Evolutionary conservation across 2,888 invertebrate species (phyloP), one percentile per base, ranked within the genome.

Genomic region (Thyatira batis): DNA sequence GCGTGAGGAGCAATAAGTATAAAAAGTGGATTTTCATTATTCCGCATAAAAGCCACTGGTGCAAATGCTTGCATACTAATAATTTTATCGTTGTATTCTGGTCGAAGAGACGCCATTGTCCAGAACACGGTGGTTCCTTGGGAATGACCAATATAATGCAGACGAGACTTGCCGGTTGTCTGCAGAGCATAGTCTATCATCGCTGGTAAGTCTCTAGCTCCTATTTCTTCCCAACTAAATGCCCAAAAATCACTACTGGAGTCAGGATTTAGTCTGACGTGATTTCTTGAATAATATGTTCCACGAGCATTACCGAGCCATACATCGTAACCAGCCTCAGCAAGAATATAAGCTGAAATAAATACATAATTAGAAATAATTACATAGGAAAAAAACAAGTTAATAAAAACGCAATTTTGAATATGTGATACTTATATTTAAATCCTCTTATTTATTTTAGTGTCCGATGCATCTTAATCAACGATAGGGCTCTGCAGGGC

Each of bases 281-380:
- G 95, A 4, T 80, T 84, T 25, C 92, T 84, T 8, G 94, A 93
- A 74, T 94, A 95, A 20, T 87, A 90, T 67, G 94, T 96, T 11
- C 97, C 97, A 5, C 97, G 93, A 13, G 93, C 93, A 80, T 97
- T 97, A 0, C 95, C 95, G 77, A 97, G 84, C 97, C 97, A 97
- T 0, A 95, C 95, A 64, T 95, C 95, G 69, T 93, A 95, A 5
- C 95, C 94, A 54, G 87, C 82, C 61, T 95, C 94, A 0, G 94
- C 93, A 3, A 95, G 78, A 13, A 90, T 65, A 65, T 87, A 87
- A 6, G 69, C 87, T 86, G 58, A 45, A 65, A 55, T 17, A 17
- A 43, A n/a, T n/a, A n/a, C n/a, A n/a, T n/a, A n/a, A n/a, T n/a
- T n/a, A n/a, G n/a, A n/a, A n/a, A n/a, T n/a, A n/a, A n/a, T n/a